phyloP scores from a whole-genome alignment of 2,888 invertebrate species.

The Aspidiotus rigidus region DNA sequence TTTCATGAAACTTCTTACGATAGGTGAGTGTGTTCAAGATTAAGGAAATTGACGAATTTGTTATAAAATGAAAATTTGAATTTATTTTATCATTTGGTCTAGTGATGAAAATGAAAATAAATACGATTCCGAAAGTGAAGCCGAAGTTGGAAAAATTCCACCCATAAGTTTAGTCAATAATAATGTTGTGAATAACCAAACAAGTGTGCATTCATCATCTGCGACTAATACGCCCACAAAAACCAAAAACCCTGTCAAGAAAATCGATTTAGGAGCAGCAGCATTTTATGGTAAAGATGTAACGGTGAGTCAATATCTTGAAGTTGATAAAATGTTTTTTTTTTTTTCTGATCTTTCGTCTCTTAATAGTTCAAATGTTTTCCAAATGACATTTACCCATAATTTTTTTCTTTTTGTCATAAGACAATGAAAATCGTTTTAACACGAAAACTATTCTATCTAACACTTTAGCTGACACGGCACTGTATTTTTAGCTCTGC shows the following conservation, averaged over 20 bases:
- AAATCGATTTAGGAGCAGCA: constrained; percentile 59
- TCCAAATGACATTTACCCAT: too few relatives aligned
- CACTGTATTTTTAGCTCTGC: too few relatives aligned
- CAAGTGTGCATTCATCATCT: constrained; percentile 34
- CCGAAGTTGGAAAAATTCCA: constrained; percentile 38
- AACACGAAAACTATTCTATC: too few relatives aligned
- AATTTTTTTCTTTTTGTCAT: too few relatives aligned
- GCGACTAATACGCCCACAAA: constrained; percentile 42
- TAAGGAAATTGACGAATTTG: not conserved
- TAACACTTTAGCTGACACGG: too few relatives aligned
- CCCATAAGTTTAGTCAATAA: constrained; percentile 22
- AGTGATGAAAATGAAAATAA: constrained; percentile 53
- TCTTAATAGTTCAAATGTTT: too few relatives aligned
- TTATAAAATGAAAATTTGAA: not conserved
- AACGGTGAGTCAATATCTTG: not conserved
- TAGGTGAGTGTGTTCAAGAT: constrained; percentile 41
- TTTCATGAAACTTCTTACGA: constrained; percentile 45
- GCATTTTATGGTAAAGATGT: constrained; percentile 50
- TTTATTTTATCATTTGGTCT: constrained; percentile 11
- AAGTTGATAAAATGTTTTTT: too few relatives aligned
- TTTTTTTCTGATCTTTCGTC: too few relatives aligned
- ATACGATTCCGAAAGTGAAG: constrained; percentile 60
- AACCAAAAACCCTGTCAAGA: constrained; percentile 46
- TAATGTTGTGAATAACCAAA: constrained; percentile 21
- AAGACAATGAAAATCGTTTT: too few relatives aligned